Base-by-base conservation (phyloP, 2,888 invertebrate genomes). In the Atethmia centrago region DNA sequence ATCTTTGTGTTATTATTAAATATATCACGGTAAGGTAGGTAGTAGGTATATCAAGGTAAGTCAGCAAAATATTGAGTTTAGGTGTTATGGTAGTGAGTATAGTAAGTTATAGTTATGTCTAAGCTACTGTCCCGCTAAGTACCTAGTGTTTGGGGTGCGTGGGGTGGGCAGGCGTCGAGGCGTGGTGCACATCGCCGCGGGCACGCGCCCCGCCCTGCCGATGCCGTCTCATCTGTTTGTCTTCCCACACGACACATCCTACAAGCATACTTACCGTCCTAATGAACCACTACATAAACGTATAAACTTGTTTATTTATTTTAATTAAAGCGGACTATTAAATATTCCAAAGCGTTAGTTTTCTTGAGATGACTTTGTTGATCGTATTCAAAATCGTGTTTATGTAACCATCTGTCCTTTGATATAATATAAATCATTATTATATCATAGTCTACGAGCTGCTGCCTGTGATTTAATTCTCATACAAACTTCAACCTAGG, bases 91-190 rank as follows among this genome's bases (percentile, higher is more conserved):
- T 28, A n/a, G 45, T 58, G 25, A 45, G 7, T 58, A 16, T 58
- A 47, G 14, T 47, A 28, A 53, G 40, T 47, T 73, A 67, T 49
- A 70, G n/a, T 55, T 63, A 79, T 76, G 71, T 66, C 2, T 70
- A 42, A 25, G 74, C n/a, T 70, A 84, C 73, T 82, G 84, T 82
- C 75, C 58, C 82, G 78, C 31, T 74, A 53, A 66, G 71, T 74
- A 73, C 65, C 61, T 77, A 74, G 75, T 75, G 78, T 69, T 85
- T 70, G 77, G 80, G 83, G 79, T 65, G 62, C 47, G 58, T 51
- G 73, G 77, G 71, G 62, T 63, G 71, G 85, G 81, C 88, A 92
- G 92, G 95, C 93, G 95, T 93, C 90, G 91, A 93, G 91, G 93
- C 95, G 94, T 94, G 92, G 90, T 88, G 84, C 86, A 84, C 83